A percentile compares a stretch with the other conserved stretches of the same genome.
Evolutionary conservation across 2,888 invertebrate species (phyloP).

Genomic region (Pogonocherus hispidulus): DNA sequence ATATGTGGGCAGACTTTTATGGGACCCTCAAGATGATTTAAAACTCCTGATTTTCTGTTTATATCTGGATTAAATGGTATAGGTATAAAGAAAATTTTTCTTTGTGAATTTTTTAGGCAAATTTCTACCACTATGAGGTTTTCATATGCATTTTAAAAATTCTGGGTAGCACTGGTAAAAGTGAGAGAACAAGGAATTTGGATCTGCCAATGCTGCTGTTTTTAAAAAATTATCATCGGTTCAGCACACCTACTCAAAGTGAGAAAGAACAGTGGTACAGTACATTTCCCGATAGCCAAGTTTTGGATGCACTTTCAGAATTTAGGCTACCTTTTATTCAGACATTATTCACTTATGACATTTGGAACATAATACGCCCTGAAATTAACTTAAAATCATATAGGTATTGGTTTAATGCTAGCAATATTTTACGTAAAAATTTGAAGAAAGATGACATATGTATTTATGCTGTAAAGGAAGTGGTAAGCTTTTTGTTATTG

Average conservation of each 20-base stretch:
- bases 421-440: slow-evolving; percentile 60
- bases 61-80: no score
- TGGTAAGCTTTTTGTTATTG: slow-evolving; percentile 57
- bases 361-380: slow-evolving; percentile 66
- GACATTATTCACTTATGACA: slow-evolving; percentile 60
- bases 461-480: slow-evolving; percentile 68
- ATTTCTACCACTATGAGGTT: slow-evolving; percentile 72
- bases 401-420: slow-evolving; percentile 68
- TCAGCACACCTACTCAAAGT: slow-evolving; percentile 66
- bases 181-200: slow-evolving; percentile 27
- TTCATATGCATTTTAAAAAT: slow-evolving; percentile 68
- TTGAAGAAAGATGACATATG: slow-evolving; percentile 69
- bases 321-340: slow-evolving; percentile 70
- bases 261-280: slow-evolving; percentile 70
- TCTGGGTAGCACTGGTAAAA: slow-evolving; percentile 37
- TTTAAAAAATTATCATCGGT: slow-evolving; percentile 61
- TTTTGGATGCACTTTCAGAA: slow-evolving; percentile 68
- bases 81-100: no score
- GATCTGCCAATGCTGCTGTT: slow-evolving; percentile 57
- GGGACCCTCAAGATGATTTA: no score
- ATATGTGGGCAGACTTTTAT: no score
- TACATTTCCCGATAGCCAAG: slow-evolving; percentile 63
- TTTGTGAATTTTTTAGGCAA: slow-evolving; percentile 67
- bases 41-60: no score
- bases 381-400: slow-evolving; percentile 53